Percentiles rank a stretch among this genome's conserved stretches.
phyloP scores from a whole-genome alignment of 2,113 vertebrate genomes.

The Atractosteus spatula region DNA sequence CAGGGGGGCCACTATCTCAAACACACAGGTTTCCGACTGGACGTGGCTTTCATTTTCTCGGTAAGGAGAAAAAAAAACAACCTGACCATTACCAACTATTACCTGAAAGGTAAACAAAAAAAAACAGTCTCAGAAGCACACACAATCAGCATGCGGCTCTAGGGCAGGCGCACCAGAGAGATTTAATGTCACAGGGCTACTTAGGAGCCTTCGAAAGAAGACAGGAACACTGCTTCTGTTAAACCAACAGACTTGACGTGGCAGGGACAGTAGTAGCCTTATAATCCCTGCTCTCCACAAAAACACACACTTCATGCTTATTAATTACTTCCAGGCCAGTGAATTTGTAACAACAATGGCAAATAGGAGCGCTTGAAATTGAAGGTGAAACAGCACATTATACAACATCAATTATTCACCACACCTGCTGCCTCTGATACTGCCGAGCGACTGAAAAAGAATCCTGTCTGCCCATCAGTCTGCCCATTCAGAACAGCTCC shows the following conservation, averaged over 20 bases:
- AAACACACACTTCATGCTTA: constrained; percentile 8
- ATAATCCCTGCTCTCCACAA: constrained; percentile 13
- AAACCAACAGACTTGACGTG: not conserved
- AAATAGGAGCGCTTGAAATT: constrained; percentile 6
- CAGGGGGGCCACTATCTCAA: no score
- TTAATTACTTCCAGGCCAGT: constrained; percentile 21
- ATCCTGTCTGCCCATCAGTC: not conserved
- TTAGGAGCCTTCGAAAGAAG: not conserved
- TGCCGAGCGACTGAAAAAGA: not conserved
- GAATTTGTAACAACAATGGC: constrained; percentile 18
- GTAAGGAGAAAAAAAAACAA: no score
- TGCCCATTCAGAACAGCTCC: not conserved
- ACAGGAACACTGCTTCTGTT: not conserved
- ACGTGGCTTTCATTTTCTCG: no score
- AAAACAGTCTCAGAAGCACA: no score
- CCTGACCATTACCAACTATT: no score
- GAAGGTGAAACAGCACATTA: constrained; percentile 12
- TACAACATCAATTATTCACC: constrained; percentile 20
- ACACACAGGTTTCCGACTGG: no score
- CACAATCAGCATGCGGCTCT: no score
- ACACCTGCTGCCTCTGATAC: not conserved
- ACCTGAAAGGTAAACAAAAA: no score
- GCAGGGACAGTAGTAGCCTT: not conserved
- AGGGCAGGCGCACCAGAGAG: not conserved
- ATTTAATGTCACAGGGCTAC: not conserved